A percentile compares a stretch with the other conserved stretches of the same genome.
Evolutionary conservation across 2,113 vertebrate genomes (phyloP).

Genomic region (Malaclemys terrapin): DNA sequence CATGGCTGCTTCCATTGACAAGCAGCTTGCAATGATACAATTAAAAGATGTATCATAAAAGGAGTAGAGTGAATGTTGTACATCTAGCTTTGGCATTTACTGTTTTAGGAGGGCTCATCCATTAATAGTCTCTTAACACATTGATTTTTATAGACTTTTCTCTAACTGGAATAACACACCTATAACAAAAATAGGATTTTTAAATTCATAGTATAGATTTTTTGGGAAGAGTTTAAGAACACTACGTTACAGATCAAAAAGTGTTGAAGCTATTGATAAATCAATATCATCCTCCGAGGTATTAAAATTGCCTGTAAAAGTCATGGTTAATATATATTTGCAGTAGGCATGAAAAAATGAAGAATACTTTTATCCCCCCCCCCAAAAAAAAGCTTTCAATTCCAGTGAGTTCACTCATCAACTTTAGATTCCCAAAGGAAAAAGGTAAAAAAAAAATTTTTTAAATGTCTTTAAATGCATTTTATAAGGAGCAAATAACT

Average conservation of each 20-base stretch:
- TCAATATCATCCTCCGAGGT: neutral
- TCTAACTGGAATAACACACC: neutral
- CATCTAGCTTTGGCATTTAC: neutral
- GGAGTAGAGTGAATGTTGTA: neutral
- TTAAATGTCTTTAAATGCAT: neutral
- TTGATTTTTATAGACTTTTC: neutral
- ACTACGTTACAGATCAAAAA: neutral
- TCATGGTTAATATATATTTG: neutral
- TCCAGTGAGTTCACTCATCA: neutral
- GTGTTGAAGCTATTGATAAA: neutral
- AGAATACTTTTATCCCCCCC: neutral
- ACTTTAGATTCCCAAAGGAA: neutral
- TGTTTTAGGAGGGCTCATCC: neutral
- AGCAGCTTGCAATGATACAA: neutral
- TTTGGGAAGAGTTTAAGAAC: neutral
- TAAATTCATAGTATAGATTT: neutral
- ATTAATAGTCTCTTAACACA: neutral
- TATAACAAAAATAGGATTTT: neutral
- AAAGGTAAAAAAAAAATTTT: neutral
- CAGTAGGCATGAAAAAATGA: neutral
- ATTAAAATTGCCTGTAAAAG: neutral
- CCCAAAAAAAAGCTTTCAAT: neutral
- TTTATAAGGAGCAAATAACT: neutral
- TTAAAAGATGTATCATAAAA: neutral
- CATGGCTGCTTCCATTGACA: neutral